Evolutionary conservation across 2,888 invertebrate genomes (phyloP), one percentile per base, ranked within the genome.

Genomic region (Parnassius glacialis): DNA sequence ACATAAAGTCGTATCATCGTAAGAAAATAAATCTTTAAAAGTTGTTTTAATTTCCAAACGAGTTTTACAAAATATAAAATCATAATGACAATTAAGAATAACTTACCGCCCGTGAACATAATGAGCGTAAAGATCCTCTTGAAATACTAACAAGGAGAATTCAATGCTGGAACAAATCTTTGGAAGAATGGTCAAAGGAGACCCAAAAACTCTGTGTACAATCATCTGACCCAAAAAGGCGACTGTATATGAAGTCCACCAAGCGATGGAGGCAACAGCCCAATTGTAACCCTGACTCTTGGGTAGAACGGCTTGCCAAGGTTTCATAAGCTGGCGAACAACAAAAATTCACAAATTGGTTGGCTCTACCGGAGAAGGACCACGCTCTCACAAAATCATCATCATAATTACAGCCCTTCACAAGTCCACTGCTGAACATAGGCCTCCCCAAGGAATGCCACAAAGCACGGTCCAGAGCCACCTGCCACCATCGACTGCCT

Each of bases 101-200:
- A 57, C 69, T 70, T 64, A 90, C 90, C 90, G 83, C 34, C 90
- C 90, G 71, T 91, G 87, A 9, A 91, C 82, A 68, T 89, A 91
- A 77, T 91, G 90, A 0, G 84, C 87, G 56, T 88, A 90, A 63
- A 71, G 72, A 45, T 90, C 86, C 57, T 90, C 87, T 67, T 90
- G 79, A 61, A 90, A 91, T 2, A 88, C 84, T 52, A 91, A 56
- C 12, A 91, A 57, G 0, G 91, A 91, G 1, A 87, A 44, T 3
- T 85, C 87, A 10, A 85, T 72, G 2, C 76, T 80, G 9, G 71
- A 69, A 64, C 90, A 90, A 9, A 83, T 70, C 42, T 71, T 82
- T 1, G 79, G 68, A 3, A 90, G 65, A 2, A 57, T 63, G 1
- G 61, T 60, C 0, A 74, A 65, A 0, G 78, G 75, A 0, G 81